Conservation (phyloP, 30 jellyfish, hydroid and myxozoan species). For the Nemopilema nomurai region DNA sequence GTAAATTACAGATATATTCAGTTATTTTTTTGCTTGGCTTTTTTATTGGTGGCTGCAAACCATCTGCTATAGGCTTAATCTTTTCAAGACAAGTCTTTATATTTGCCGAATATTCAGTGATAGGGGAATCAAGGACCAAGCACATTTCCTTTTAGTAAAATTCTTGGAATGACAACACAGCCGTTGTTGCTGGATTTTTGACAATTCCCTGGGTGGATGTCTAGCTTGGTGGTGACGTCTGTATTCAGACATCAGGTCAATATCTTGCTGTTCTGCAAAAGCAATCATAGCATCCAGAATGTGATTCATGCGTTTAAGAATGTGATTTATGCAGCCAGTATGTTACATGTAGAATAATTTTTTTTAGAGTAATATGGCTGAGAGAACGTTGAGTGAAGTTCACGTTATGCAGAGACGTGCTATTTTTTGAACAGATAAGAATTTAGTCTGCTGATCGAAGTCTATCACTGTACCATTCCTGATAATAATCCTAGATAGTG, state of each 20-base stretch:
- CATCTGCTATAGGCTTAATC: constrained; percentile 31
- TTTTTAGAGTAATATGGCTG: no score
- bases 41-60: constrained; percentile 27
- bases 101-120: constrained; percentile 28
- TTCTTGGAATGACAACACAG: constrained; percentile 32
- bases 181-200: constrained; percentile 44
- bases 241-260: constrained; percentile 34
- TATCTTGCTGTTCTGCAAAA: constrained; percentile 24
- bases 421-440: no score
- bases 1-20: constrained; percentile 11
- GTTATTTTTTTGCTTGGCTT: constrained; percentile 21
- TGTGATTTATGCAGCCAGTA: no score
- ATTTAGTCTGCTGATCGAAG: no score
- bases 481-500: no score
- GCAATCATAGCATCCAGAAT: no score
- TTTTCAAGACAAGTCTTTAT: constrained; percentile 26
- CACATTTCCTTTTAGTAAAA: constrained; percentile 41
- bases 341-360: no score
- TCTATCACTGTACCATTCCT: no score
- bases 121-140: constrained; percentile 33
- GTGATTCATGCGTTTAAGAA: no score
- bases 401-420: no score
- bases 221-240: constrained; percentile 32
- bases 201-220: constrained; percentile 44
- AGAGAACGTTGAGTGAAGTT: no score